Base-by-base conservation (phyloP, 2,888 invertebrate genomes). In the Agrochola lota region DNA sequence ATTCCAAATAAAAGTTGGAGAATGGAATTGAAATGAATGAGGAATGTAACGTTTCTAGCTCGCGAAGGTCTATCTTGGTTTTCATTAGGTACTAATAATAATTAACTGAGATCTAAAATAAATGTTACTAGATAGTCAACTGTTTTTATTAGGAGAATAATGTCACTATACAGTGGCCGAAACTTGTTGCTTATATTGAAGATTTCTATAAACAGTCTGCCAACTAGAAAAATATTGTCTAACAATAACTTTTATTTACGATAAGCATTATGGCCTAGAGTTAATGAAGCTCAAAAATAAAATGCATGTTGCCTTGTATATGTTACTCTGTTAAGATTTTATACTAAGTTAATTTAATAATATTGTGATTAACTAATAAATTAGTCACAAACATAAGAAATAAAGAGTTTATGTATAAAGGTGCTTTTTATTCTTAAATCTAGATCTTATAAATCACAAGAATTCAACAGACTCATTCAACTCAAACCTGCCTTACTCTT, bases 261-360 rank as follows among this genome's bases (percentile, higher is more conserved):
- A 23, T 74, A 52, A 57, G 43, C 57, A n/a, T 15, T 52, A 72
- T 30, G 78, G 85, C 78, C 85, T 85, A 78, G 59, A 75, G 40
- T 49, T 52, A 71, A 57, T 59, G 17, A 77, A 76, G 81, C 83
- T 78, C 79, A 87, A 86, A 79, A 70, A 62, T 74, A 73, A 81
- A 83, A 83, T 86, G 84, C 87, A 89, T 88, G 89, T 86, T 90
- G 90, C 89, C 88, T 91, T 91, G 75, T 85, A 84, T 87, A 85
- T 89, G 89, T 90, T 88, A 89, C 89, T 87, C 88, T 90, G 89
- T 91, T 90, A 89, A 88, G 88, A 91, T 87, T 91, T 90, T 88
- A 88, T 87, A 83, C 74, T 84, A 76, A 90, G 78, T 73, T 91
- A 89, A 87, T 85, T 88, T 88, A 86, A 87, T 78, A 57, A 70